A percentile compares a stretch with the other conserved stretches of the same genome.
These are phyloP conservation scores for Danio aesculapii DNA, from an alignment of 2,797 vertebrate species.

Conservation along the genomic window DNA sequence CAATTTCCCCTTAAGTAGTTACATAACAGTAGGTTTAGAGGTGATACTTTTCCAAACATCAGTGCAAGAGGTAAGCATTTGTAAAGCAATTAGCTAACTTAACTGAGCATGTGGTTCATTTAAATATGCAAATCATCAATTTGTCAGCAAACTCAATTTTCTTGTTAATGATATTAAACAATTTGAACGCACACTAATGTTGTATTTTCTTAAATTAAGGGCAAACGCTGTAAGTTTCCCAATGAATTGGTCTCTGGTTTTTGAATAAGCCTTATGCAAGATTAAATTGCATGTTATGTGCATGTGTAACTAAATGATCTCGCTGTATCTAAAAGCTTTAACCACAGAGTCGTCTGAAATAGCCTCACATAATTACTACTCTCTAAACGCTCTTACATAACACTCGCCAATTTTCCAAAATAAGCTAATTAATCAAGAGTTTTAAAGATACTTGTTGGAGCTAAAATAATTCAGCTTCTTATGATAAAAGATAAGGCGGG, in stretches of 20 bases:
- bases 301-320: slow-evolving; percentile 13
- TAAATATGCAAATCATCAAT: slow-evolving; percentile 44
- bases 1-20: slow-evolving; percentile 33
- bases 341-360: background rate
- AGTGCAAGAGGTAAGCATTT: slow-evolving; percentile 12
- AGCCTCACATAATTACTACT: background rate
- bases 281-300: slow-evolving; percentile 10
- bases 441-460: background rate
- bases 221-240: background rate
- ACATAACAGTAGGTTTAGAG: slow-evolving; percentile 25
- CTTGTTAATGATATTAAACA: slow-evolving; percentile 13
- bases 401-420: background rate
- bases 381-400: slow-evolving; percentile 1
- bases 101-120: slow-evolving; percentile 33
- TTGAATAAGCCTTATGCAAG: background rate
- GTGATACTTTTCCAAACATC: slow-evolving; percentile 24
- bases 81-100: slow-evolving; percentile 25
- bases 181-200: slow-evolving; percentile 12
- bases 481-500: background rate
- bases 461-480: background rate
- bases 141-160: slow-evolving; percentile 27
- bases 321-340: slow-evolving; percentile 5
- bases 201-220: background rate
- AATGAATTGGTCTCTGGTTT: background rate
- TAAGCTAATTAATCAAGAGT: background rate